A percentile compares a stretch with the other conserved stretches of the same genome.
Evolutionary conservation across 35 echinoderm and acorn worm genomes (phyloP).

Genomic region (Diadema setosum): DNA sequence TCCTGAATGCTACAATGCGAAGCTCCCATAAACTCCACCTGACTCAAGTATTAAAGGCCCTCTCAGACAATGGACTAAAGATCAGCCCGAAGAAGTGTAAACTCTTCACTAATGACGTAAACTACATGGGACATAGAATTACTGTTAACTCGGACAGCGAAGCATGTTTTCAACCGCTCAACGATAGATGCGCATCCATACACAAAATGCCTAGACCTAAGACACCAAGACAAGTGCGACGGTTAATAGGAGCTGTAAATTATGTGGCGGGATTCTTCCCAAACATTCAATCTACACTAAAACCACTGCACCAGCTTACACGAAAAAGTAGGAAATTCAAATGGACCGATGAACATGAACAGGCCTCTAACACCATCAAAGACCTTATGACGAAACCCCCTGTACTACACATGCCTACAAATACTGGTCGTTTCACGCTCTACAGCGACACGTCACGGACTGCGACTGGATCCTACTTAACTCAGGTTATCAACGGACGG

Average conservation of each 20-base stretch:
- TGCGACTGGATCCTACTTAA: slow-evolving; percentile 54
- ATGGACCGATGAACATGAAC: slow-evolving; percentile 24
- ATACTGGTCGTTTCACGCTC: too few relatives aligned
- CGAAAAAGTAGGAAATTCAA: slow-evolving; percentile 8
- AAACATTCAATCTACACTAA: slow-evolving; percentile 17
- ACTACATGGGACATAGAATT: slow-evolving; percentile 52
- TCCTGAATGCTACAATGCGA: too few relatives aligned
- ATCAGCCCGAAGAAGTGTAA: slow-evolving; percentile 41
- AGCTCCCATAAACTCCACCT: slow-evolving; percentile 37
- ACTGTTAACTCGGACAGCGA: not conserved
- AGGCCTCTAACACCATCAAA: slow-evolving; percentile 23
- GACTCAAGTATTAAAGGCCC: slow-evolving; percentile 1
- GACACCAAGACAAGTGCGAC: slow-evolving; percentile 1
- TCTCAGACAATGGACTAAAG: slow-evolving; percentile 12
- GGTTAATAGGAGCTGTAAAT: slow-evolving; percentile 48
- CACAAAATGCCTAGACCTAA: not conserved
- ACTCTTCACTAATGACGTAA: slow-evolving; percentile 10
- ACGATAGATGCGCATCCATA: not conserved
- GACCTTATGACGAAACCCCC: slow-evolving; percentile 22
- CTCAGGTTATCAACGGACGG: slow-evolving; percentile 1
- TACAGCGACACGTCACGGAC: slow-evolving; percentile 43
- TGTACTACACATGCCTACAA: slow-evolving; percentile 32
- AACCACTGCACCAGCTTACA: not conserved
- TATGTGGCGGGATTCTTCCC: slow-evolving; percentile 25
- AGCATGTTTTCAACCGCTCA: slow-evolving; percentile 16